Percentiles rank a stretch among this genome's conserved stretches.
These are phyloP conservation scores for Rhagonycha fulva DNA, from an alignment of 2,888 invertebrate genomes.

Conservation along the genomic window DNA sequence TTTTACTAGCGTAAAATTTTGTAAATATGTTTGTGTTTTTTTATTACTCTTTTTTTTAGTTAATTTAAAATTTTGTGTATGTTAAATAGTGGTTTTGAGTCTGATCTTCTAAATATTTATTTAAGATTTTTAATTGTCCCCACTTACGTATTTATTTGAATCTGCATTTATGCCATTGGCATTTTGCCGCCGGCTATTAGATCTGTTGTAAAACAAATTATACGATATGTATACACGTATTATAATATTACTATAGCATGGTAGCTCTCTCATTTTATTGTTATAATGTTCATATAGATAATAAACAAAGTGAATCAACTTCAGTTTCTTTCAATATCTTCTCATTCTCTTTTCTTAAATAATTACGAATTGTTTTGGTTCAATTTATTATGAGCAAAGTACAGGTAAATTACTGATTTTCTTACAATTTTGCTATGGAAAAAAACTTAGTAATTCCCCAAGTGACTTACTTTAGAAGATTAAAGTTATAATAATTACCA, in stretches of 20 bases:
- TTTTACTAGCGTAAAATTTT: slow-evolving; percentile 25
- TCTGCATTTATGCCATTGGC: slow-evolving; percentile 38
- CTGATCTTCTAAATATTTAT: slow-evolving; percentile 51
- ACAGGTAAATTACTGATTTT: too few relatives aligned
- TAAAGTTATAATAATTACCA: too few relatives aligned
- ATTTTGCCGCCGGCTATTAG: slow-evolving; percentile 36
- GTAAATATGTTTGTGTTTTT: slow-evolving; percentile 38
- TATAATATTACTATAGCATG: slow-evolving; percentile 48
- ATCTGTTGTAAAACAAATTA: slow-evolving; percentile 51
- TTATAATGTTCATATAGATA: slow-evolving; percentile 57
- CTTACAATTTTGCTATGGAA: too few relatives aligned
- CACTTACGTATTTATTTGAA: slow-evolving; percentile 43
- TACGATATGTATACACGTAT: slow-evolving; percentile 52
- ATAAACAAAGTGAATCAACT: slow-evolving; percentile 49
- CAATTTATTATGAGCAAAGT: too few relatives aligned
- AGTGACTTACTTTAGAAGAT: too few relatives aligned
- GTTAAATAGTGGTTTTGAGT: slow-evolving; percentile 50
- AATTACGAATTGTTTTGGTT: too few relatives aligned
- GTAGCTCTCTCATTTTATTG: slow-evolving; percentile 57
- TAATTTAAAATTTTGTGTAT: slow-evolving; percentile 37
- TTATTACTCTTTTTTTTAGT: slow-evolving; percentile 34
- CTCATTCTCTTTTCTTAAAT: background rate
- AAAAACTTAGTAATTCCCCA: too few relatives aligned
- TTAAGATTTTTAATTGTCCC: slow-evolving; percentile 47
- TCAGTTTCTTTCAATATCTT: background rate